Conservation (phyloP, 2,888 invertebrate species). For the Tetramorium bicarinatum region DNA sequence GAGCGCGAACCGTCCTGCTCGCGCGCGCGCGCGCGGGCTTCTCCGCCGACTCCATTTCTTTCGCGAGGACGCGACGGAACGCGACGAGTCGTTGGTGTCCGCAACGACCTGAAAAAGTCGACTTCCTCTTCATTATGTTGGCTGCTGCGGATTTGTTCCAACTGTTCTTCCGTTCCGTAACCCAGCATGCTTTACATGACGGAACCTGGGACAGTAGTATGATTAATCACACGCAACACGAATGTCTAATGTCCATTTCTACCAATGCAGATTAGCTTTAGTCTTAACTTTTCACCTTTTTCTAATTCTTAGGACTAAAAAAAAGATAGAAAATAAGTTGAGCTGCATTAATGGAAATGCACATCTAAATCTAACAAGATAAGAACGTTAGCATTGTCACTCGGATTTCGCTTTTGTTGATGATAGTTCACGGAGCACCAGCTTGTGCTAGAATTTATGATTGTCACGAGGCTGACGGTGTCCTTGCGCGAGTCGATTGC, state of each 20-base stretch:
- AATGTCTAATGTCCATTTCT: too few species aligned
- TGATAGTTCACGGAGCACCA: neutral
- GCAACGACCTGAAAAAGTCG: neutral
- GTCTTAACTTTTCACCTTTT: too few species aligned
- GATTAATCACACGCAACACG: neutral
- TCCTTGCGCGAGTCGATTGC: slow-evolving; percentile 32
- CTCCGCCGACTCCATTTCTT: slow-evolving; percentile 1
- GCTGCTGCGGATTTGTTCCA: neutral
- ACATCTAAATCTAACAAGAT: neutral
- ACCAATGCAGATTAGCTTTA: too few species aligned
- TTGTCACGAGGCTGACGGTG: neutral
- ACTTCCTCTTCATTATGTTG: neutral
- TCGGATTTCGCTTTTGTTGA: neutral
- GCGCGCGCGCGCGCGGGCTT: neutral
- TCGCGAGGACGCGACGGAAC: neutral
- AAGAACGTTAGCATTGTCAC: neutral
- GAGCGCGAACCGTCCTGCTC: slow-evolving; percentile 27
- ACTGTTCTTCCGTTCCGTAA: neutral
- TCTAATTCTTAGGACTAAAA: too few species aligned
- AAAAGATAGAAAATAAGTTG: too few species aligned
- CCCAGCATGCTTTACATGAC: neutral
- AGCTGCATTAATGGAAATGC: too few species aligned
- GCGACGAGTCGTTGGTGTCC: neutral
- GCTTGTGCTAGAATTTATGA: neutral
- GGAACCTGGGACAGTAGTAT: neutral